These are phyloP conservation scores for Falco berigora DNA, from an alignment of 2,797 vertebrate genomes.

Conservation along the genomic window DNA sequence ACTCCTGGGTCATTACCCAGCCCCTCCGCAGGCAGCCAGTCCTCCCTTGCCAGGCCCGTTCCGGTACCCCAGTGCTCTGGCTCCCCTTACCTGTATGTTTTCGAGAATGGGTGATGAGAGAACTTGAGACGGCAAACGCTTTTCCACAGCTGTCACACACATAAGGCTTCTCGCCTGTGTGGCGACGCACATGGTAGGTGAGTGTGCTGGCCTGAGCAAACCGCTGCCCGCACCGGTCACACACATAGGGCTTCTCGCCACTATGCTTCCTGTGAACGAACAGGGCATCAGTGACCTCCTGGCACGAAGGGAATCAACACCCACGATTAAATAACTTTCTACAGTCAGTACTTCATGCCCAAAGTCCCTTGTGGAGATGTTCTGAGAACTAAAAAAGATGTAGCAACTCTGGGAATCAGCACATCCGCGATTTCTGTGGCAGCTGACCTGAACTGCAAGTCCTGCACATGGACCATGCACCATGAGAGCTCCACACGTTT, in stretches of 20 bases:
- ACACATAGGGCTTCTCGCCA: slow-evolving; percentile 96
- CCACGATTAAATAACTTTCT: too few species aligned
- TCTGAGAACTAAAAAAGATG: accelerated
- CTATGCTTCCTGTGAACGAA: slow-evolving; percentile 82
- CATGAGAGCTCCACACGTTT: accelerated
- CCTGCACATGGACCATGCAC: accelerated
- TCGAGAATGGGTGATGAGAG: slow-evolving; percentile 92
- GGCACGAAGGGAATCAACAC: background rate
- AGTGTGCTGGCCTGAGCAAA: slow-evolving; percentile 97
- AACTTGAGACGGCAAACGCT: slow-evolving; percentile 95
- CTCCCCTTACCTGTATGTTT: slow-evolving; percentile 87
- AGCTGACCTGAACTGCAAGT: background rate
- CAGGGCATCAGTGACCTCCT: background rate
- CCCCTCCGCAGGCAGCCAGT: background rate
- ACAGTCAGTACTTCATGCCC: background rate
- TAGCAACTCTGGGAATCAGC: accelerated
- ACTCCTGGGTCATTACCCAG: background rate
- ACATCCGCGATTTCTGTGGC: accelerated
- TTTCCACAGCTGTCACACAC: slow-evolving; percentile 96
- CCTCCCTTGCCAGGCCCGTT: background rate
- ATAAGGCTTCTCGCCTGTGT: slow-evolving; percentile 97
- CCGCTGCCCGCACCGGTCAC: slow-evolving; percentile 90
- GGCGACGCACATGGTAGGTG: slow-evolving; percentile 93
- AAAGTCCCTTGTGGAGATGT: background rate
- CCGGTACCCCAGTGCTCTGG: accelerated